phyloP scores from a whole-genome alignment of 2,888 invertebrate species.

The Campopleginae sp. region DNA sequence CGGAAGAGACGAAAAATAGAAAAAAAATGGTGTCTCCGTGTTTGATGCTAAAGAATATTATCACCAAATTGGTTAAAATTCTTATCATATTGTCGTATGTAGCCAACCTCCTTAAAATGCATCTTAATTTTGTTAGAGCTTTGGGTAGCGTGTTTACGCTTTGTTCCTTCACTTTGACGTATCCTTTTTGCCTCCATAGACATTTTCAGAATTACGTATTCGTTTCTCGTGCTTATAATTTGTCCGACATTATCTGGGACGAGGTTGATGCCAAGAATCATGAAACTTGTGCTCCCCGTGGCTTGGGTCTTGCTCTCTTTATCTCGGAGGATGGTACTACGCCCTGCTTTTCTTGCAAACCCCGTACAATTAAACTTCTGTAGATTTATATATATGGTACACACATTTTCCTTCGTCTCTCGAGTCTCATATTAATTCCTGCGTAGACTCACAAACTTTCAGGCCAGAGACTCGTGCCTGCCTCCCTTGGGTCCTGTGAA shows the following conservation, averaged over 20 bases:
- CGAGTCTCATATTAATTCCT: conserved; percentile 81
- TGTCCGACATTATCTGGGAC: conserved; percentile 79
- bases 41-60: too few relatives aligned
- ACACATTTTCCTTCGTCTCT: conserved; percentile 45
- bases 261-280: conserved; percentile 76
- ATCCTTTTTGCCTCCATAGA: conserved; percentile 26
- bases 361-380: conserved; percentile 33
- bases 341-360: conserved; percentile 34
- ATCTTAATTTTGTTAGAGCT: background rate
- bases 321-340: background rate
- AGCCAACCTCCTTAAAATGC: background rate
- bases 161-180: background rate
- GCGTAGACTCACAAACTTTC: conserved; percentile 74
- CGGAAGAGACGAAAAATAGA: too few relatives aligned
- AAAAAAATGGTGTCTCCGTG: too few relatives aligned
- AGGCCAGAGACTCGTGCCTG: conserved; percentile 46
- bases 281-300: conserved; percentile 74
- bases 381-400: conserved; percentile 17
- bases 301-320: conserved; percentile 22
- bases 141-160: background rate
- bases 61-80: too few relatives aligned
- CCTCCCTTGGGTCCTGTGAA: conserved; percentile 81
- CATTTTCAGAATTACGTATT: conserved; percentile 75
- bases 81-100: too few relatives aligned
- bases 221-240: conserved; percentile 79